Evolutionary conservation across 1,140 invertebrate species (phyloP).

Genomic region (Trachymyrmex septentrionalis): DNA sequence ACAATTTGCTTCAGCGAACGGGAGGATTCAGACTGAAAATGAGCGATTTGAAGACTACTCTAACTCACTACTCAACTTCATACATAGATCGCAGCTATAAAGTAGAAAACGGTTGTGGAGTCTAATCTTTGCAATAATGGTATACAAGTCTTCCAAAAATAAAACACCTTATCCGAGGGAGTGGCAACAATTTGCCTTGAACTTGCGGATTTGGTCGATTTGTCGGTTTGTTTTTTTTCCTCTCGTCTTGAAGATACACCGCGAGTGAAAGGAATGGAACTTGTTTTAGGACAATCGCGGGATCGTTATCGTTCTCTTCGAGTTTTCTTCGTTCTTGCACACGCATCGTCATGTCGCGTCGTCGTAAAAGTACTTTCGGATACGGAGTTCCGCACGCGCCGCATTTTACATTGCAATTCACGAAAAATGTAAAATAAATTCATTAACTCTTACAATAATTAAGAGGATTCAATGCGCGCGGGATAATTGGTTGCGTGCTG

Average conservation of each 20-base stretch:
- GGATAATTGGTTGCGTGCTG: not conserved
- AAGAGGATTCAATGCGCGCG: not conserved
- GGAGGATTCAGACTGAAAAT: not conserved
- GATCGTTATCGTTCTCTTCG: constrained; percentile 8
- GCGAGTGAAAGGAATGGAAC: not conserved
- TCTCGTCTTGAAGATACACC: not conserved
- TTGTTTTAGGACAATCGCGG: not conserved
- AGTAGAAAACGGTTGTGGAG: not conserved
- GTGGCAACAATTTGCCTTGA: constrained; percentile 71
- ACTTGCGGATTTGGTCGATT: constrained; percentile 59
- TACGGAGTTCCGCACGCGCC: too few species aligned
- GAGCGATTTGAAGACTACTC: not conserved
- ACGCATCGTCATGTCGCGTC: not conserved
- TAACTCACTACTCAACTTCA: not conserved
- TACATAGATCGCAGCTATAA: not conserved
- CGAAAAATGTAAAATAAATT: not conserved
- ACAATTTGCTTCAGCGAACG: not conserved
- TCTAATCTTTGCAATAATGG: constrained; percentile 7
- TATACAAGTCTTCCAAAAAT: constrained; percentile 65
- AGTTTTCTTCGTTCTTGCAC: not conserved
- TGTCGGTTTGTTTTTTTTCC: constrained; percentile 22
- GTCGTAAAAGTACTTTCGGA: too few species aligned
- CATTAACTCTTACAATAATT: not conserved
- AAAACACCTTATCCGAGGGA: constrained; percentile 51
- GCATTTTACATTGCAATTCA: not conserved